These are phyloP conservation scores for Netelia inedita DNA, from an alignment of 2,888 invertebrate species.

Conservation along the genomic window DNA sequence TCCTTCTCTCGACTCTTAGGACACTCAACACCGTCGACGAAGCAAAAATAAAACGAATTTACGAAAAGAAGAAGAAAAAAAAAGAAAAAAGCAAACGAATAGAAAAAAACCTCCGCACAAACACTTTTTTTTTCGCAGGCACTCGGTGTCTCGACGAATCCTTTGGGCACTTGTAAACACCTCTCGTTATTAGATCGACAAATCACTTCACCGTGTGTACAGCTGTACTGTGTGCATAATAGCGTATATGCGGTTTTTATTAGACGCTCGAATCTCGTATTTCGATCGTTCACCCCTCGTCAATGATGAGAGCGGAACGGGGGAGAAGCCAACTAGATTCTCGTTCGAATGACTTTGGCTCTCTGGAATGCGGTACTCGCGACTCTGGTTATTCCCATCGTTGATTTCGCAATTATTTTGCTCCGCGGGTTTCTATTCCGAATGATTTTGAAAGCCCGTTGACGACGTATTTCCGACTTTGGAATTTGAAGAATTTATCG, in stretches of 20 bases:
- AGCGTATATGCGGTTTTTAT: not conserved
- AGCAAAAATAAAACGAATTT: not conserved
- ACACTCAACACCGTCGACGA: conserved; percentile 4
- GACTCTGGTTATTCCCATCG: conserved; percentile 17
- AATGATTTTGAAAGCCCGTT: not conserved
- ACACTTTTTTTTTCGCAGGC: conserved; percentile 43
- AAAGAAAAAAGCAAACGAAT: not conserved
- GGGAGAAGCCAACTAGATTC: not conserved
- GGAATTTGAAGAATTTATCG: not conserved
- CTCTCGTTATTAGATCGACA: conserved; percentile 14
- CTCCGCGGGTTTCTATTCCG: not conserved
- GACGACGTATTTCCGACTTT: not conserved
- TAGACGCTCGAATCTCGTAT: conserved; percentile 5
- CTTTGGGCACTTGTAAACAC: conserved; percentile 34
- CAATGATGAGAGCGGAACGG: not conserved
- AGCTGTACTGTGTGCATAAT: conserved; percentile 19
- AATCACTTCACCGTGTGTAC: conserved; percentile 49
- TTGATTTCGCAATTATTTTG: not conserved
- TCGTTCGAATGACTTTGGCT: conserved; percentile 14
- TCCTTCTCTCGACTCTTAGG: conserved; percentile 2
- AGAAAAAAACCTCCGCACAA: conserved; percentile 27
- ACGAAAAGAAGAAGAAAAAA: conserved; percentile 14
- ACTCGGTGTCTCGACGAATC: conserved; percentile 44
- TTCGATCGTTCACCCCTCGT: not conserved
- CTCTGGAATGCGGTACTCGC: conserved; percentile 26